Base-by-base conservation (phyloP, 2,797 vertebrate genomes). In the Nannoperca australis region DNA sequence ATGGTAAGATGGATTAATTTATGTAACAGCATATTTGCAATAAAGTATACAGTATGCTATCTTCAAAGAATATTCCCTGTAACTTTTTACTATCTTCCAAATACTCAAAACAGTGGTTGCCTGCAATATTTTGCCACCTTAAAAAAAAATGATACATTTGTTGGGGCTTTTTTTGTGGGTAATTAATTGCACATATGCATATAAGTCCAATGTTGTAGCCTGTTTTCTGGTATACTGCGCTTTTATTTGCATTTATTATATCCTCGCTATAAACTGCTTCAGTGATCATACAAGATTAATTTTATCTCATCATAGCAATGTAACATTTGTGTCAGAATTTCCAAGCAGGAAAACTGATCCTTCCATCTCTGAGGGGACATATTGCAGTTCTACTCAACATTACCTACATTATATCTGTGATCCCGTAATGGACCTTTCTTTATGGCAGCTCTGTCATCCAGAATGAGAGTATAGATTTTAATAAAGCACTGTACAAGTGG, bases 401-500 rank as follows among this genome's bases (percentile, higher is more conserved):
- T 58, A 49, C 68, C 65, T 54, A 20, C 42, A 69, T 76, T 13
- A 73, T 38, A 34, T 60, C 71, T 54, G 42, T 58, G 22, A 59
- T 64, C 47, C 70, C 56, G n/a, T 78, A 74, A 76, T 80, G 34
- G 60, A 50, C 54, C 45, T 67, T 71, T 55, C 45, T 67, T 71
- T 55, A 58, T 45, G 15, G 61, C 47, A 69, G 44, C 20, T 22
- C 70, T 53, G 40, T 65, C 63, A 72, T 70, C 62, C 45, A 62
- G 64, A 45, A 68, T 55, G 55, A 58, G 30, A 54, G 36, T 58
- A 56, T 59, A 73, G 49, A 64, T 73, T 72, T 62, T 59, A 76
- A 62, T 51, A 64, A 54, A n/a, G 24, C 34, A 3, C 36, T 6
- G 7, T 30, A 54, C 5, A 17, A 72, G 50, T 58, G 50, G 71